Evolutionary conservation across 2,797 vertebrate genomes (phyloP).

Genomic region (Cyprinella venusta): DNA sequence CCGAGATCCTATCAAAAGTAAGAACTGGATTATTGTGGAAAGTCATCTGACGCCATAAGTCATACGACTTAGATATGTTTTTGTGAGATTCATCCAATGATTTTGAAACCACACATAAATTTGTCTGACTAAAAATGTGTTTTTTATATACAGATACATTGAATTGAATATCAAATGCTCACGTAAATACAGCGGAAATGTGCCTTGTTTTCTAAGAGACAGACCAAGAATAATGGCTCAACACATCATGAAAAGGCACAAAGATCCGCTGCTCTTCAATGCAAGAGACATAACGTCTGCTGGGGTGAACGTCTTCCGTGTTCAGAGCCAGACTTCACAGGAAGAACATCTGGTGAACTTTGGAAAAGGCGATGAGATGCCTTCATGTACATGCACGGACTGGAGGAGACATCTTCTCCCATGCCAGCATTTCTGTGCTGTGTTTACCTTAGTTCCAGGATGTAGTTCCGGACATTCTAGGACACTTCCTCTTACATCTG

Average conservation of each 20-base stretch:
- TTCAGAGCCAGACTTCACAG: background rate
- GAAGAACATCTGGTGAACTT: constrained; percentile 11
- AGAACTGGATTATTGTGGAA: background rate
- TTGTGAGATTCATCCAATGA: background rate
- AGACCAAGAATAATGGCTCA: constrained; percentile 3
- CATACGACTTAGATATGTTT: background rate
- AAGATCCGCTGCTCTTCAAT: background rate
- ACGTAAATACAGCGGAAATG: background rate
- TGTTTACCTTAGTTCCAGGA: constrained; percentile 8
- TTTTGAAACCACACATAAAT: background rate
- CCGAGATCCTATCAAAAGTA: background rate
- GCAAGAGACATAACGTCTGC: background rate
- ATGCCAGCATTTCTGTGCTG: constrained; percentile 13
- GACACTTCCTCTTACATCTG: background rate
- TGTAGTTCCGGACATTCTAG: background rate
- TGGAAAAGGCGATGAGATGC: background rate
- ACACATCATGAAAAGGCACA: constrained; percentile 10
- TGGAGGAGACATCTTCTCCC: constrained; percentile 7
- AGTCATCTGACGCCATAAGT: background rate
- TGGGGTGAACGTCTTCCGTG: background rate
- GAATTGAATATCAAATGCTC: constrained; percentile 2
- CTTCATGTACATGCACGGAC: constrained; percentile 16
- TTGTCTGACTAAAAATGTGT: background rate
- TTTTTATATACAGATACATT: background rate
- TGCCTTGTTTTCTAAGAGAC: background rate